phyloP scores from a whole-genome alignment of 2,797 vertebrate species.

The Urosaurus nigricauda region DNA sequence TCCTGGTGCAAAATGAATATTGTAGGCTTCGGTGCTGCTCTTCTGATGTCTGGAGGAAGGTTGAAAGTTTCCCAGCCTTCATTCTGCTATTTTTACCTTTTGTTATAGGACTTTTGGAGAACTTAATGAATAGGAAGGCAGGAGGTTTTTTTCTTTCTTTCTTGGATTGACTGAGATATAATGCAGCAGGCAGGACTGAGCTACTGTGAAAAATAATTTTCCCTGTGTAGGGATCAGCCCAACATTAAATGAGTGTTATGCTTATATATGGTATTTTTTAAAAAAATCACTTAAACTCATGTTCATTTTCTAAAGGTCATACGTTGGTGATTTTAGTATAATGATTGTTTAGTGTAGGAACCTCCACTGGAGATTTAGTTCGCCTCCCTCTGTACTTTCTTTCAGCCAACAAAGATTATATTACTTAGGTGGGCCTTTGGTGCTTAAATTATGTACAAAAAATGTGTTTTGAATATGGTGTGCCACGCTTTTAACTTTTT shows the following conservation, averaged over 20 bases:
- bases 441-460: too few species aligned
- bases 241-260: background rate
- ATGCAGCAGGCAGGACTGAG: background rate
- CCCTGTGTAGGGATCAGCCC: fast-evolving
- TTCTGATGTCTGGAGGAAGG: slow-evolving; percentile 51
- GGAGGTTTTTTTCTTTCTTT: background rate
- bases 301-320: background rate
- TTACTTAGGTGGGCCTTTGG: too few species aligned
- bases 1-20: slow-evolving; percentile 20
- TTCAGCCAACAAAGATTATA: too few species aligned
- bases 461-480: too few species aligned
- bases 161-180: background rate
- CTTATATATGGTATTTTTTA: background rate
- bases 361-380: too few species aligned
- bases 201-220: background rate
- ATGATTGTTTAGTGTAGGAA: too few species aligned
- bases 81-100: slow-evolving; percentile 8
- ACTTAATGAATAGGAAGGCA: slow-evolving; percentile 16
- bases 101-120: slow-evolving; percentile 40
- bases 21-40: slow-evolving; percentile 26
- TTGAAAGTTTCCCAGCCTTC: slow-evolving; percentile 44
- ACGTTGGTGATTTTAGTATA: background rate
- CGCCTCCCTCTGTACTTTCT: too few species aligned
- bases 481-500: too few species aligned
- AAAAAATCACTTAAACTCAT: background rate